A percentile compares a stretch with the other conserved stretches of the same genome.
These are phyloP conservation scores for Lacanobia wlatinum DNA, from an alignment of 2,888 invertebrate genomes.

Conservation along the genomic window DNA sequence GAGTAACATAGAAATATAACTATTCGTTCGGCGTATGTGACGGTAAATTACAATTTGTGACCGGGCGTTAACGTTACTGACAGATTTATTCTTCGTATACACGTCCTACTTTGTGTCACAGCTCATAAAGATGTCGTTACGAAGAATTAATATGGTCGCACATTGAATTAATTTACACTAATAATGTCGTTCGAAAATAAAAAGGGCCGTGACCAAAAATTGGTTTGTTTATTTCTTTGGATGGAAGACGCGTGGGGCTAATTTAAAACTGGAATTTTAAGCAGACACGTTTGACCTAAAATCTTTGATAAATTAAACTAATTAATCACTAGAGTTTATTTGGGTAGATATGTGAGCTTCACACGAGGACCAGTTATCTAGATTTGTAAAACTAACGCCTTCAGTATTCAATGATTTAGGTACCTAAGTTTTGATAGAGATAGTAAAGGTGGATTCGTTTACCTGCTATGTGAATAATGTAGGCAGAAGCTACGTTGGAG, in stretches of 20 bases:
- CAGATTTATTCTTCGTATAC: conserved; percentile 87
- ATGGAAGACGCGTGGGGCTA: conserved; percentile 56
- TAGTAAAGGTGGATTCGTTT: not conserved
- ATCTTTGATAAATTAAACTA: conserved; percentile 46
- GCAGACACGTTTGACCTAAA: conserved; percentile 46
- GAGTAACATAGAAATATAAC: conserved; percentile 67
- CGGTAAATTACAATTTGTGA: conserved; percentile 88
- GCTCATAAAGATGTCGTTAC: conserved; percentile 88
- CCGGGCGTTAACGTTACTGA: conserved; percentile 83
- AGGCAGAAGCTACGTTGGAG: not conserved
- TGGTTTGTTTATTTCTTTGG: conserved; percentile 42
- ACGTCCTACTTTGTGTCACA: conserved; percentile 87
- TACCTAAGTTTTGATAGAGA: not conserved
- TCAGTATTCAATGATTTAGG: conserved; percentile 2
- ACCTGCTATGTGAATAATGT: not conserved
- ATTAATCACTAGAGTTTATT: conserved; percentile 37
- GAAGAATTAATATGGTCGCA: conserved; percentile 83
- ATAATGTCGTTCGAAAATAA: conserved; percentile 73
- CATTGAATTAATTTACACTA: conserved; percentile 81
- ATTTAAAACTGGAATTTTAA: conserved; percentile 38
- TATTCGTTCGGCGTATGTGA: conserved; percentile 79
- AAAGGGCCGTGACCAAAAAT: conserved; percentile 64
- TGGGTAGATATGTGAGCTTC: conserved; percentile 13
- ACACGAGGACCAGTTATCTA: conserved; percentile 14
- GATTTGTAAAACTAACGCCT: conserved; percentile 1